phyloP scores from a whole-genome alignment of 2,888 invertebrate species.

The Heteromurus nitidus region DNA sequence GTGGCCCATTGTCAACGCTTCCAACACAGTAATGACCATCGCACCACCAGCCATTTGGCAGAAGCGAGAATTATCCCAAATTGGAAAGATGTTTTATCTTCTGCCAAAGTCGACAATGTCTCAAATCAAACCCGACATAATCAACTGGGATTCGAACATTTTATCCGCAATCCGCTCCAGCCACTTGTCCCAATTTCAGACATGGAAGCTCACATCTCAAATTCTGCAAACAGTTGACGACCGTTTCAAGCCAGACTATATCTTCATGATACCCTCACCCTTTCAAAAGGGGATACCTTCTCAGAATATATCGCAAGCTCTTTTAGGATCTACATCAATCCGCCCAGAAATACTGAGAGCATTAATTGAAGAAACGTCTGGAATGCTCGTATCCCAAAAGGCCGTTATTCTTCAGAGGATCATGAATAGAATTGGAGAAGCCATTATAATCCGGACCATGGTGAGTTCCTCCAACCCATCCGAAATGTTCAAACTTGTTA shows the following conservation, averaged over 20 bases:
- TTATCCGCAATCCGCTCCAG: conserved; percentile 56
- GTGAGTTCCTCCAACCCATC: conserved; percentile 61
- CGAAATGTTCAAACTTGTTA: conserved; percentile 65
- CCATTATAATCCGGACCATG: conserved; percentile 66
- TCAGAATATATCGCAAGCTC: conserved; percentile 68
- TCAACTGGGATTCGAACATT: conserved; percentile 68
- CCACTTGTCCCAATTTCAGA: conserved; percentile 62
- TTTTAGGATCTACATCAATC: conserved; percentile 59
- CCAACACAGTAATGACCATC: conserved; percentile 41
- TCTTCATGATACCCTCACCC: conserved; percentile 69
- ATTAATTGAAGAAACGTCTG: conserved; percentile 67
- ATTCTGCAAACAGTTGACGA: conserved; percentile 67
- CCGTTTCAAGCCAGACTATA: conserved; percentile 70
- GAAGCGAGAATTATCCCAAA: conserved; percentile 65
- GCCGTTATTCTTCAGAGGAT: conserved; percentile 69
- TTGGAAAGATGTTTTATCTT: conserved; percentile 66
- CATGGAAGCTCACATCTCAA: conserved; percentile 67
- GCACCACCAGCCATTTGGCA: conserved; percentile 62
- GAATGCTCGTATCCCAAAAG: conserved; percentile 70
- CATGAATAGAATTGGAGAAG: conserved; percentile 59
- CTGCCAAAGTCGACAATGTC: conserved; percentile 63
- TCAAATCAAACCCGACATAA: conserved; percentile 61
- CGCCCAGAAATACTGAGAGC: conserved; percentile 69
- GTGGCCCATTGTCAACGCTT: conserved; percentile 65
- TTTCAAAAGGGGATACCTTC: conserved; percentile 72